These are phyloP conservation scores for Scaptodrosophila latifasciaeformis DNA, from an alignment of 2,888 invertebrate species.

Conservation along the genomic window DNA sequence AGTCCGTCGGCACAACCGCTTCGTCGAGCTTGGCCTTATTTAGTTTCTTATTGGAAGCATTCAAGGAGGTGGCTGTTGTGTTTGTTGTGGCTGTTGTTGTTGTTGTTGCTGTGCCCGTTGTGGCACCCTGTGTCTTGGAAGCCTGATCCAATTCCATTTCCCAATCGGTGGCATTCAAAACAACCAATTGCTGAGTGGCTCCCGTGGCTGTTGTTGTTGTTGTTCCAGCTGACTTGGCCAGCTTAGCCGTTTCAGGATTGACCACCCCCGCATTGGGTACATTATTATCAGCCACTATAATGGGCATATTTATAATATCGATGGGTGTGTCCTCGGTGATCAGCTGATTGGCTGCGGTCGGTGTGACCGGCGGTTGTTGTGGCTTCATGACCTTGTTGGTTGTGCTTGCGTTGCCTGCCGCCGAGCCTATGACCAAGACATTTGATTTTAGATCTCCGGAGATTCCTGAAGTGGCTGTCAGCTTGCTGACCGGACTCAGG, in stretches of 20 bases:
- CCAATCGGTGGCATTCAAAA: conserved; percentile 77
- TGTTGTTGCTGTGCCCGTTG: conserved; percentile 10
- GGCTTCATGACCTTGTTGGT: conserved; percentile 20
- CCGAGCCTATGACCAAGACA: conserved; percentile 63
- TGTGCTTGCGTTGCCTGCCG: conserved; percentile 2
- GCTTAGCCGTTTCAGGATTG: too few relatives aligned
- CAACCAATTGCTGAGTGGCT: conserved; percentile 46
- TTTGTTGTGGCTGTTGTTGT: conserved; percentile 21
- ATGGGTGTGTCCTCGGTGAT: conserved; percentile 80
- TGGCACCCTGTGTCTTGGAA: conserved; percentile 48
- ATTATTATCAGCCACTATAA: conserved; percentile 69
- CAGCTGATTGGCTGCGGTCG: conserved; percentile 55
- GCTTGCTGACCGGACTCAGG: conserved; percentile 18
- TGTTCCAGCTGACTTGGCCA: conserved; percentile 6
- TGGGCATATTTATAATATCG: conserved; percentile 73
- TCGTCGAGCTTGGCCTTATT: conserved; percentile 55
- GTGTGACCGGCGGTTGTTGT: conserved; percentile 7
- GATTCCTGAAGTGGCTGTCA: too few relatives aligned
- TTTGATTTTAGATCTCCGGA: conserved; percentile 49
- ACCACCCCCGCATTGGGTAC: too few relatives aligned
- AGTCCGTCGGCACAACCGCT: conserved; percentile 45
- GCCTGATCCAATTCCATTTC: conserved; percentile 79
- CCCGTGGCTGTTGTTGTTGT: conserved; percentile 13
- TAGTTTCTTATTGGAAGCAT: conserved; percentile 40
- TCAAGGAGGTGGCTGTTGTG: background rate